Conservation (phyloP, 2,113 vertebrate species). For the Ascaphus truei region DNA sequence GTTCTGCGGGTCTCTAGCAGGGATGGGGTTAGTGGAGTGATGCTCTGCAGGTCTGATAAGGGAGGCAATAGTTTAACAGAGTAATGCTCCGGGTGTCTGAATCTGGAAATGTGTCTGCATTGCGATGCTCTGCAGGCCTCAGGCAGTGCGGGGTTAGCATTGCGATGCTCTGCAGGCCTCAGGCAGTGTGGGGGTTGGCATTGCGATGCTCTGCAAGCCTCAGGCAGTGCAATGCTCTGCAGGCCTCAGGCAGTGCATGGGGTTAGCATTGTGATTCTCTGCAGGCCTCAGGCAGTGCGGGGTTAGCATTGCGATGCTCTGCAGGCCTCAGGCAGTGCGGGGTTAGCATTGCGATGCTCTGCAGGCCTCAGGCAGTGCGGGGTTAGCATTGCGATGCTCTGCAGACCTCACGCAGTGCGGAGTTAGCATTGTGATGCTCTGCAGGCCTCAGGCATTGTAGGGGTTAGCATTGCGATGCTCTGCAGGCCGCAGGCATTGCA, state of each 20-base stretch:
- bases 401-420: neutral
- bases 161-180: neutral
- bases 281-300: neutral
- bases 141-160: neutral
- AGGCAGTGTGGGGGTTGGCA: neutral
- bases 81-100: too few species aligned
- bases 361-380: neutral
- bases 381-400: neutral
- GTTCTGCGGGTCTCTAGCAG: neutral
- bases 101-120: too few species aligned
- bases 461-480: neutral
- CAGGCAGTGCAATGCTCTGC: neutral
- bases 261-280: neutral
- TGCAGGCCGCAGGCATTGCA: neutral
- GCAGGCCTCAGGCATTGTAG: neutral
- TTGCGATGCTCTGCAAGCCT: neutral
- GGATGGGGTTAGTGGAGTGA: neutral
- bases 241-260: neutral
- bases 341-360: neutral
- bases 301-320: neutral
- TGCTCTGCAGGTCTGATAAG: constrained; percentile 15
- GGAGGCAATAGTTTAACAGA: too few species aligned
- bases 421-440: neutral
- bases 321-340: neutral
- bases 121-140: neutral